Evolutionary conservation across 1,140 invertebrate species (phyloP).

Genomic region (Pseudomyrmex gracilis): DNA sequence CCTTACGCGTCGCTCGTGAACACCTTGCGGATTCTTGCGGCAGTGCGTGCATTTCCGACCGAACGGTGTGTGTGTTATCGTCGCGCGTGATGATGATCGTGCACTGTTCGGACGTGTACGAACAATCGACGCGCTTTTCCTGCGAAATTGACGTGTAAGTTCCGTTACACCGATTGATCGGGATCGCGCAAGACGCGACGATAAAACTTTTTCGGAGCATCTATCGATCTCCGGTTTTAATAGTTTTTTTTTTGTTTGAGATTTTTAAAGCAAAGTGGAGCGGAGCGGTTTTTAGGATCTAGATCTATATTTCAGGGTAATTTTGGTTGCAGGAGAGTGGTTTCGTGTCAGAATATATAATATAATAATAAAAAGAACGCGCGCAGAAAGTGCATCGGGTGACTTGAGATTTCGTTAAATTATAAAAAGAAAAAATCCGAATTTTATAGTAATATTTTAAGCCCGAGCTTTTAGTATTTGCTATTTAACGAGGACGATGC

Average conservation of each 20-base stretch:
- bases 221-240: constrained; percentile 11
- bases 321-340: background rate
- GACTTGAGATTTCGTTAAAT: constrained; percentile 23
- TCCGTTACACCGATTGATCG: background rate
- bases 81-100: constrained; percentile 17
- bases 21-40: constrained; percentile 26
- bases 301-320: constrained; percentile 17
- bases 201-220: constrained; percentile 25
- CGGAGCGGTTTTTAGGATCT: background rate
- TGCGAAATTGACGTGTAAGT: background rate
- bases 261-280: constrained; percentile 14
- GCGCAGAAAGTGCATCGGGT: constrained; percentile 5
- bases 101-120: background rate
- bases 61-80: constrained; percentile 20
- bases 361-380: constrained; percentile 2
- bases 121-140: background rate
- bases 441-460: constrained; percentile 1
- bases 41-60: constrained; percentile 16
- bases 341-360: background rate
- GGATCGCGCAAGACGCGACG: background rate
- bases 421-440: background rate
- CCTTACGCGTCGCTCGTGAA: constrained; percentile 75
- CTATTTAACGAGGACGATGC: constrained; percentile 4
- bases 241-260: background rate
- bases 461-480: background rate